Conservation (phyloP, 2,113 vertebrate species). For the Guaruba guarouba region DNA sequence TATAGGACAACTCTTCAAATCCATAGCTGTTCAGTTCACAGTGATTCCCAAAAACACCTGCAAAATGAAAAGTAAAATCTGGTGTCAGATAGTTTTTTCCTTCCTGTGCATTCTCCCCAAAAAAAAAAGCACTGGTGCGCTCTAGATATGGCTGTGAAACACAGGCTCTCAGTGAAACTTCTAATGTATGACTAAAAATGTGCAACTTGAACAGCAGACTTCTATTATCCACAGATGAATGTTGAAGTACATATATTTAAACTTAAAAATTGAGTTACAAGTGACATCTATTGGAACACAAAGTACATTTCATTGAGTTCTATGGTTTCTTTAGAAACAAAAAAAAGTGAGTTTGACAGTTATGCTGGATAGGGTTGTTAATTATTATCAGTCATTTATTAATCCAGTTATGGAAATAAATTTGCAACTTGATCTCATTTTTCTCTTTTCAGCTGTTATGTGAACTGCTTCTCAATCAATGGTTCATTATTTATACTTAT, state of each 20-base stretch:
- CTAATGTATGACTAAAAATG: neutral
- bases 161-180: neutral
- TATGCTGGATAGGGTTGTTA: neutral
- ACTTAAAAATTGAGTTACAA: neutral
- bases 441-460: neutral
- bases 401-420: neutral
- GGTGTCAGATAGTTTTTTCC: neutral
- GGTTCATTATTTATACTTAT: neutral
- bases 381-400: neutral
- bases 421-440: neutral
- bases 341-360: neutral
- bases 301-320: neutral
- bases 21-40: slow-evolving; percentile 97
- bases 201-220: neutral
- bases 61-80: neutral
- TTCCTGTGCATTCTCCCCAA: neutral
- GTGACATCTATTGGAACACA: neutral
- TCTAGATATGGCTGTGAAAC: neutral
- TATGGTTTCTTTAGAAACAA: neutral
- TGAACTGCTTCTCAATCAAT: neutral
- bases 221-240: neutral
- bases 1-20: slow-evolving; percentile 95
- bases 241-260: neutral
- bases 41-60: slow-evolving; percentile 97
- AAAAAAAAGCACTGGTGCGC: neutral